Evolutionary conservation across 1,140 invertebrate genomes (phyloP), one percentile per base, ranked within the genome.

Genomic region (Tetramorium alpestre): DNA sequence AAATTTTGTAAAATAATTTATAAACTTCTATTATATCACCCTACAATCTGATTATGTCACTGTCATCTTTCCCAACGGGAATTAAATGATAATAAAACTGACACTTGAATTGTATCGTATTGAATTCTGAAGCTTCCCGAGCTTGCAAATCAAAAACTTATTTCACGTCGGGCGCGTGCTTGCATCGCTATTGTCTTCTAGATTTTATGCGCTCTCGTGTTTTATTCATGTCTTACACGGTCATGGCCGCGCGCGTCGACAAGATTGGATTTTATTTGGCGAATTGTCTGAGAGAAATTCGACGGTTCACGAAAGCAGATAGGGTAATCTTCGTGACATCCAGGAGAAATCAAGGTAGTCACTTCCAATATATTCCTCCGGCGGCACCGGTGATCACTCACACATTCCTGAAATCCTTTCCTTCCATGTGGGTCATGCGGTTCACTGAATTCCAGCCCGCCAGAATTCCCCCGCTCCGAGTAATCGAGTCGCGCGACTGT

Each of bases 231-330:
- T 47, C 41, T 70, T 60, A 75, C 41, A 73, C 69, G 54, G 51
- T 60, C 69, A 73, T 44, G 51, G 67, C 47, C 33, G 33, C 38
- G 51, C 65, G 41, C 67, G 67, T 69, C 78, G 38, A 84, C 54
- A 60, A 60, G 54, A 84, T 75, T 84, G 80, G 54, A 84, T 60
- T 84, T 84, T 75, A 84, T 73, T 84, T 73, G 69, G 41, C 41
- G 80, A 84, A 89, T 89, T 87, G 88, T 90, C 72, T 84, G 76
- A 89, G 81, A 87, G 89, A 90, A 87, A 87, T 87, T 89, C 88
- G 88, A 90, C 89, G 51, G 89, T 87, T 78, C 88, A 49, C 80
- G 54, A 78, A 87, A 87, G 72, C 64, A 64, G 88, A 90, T 86
- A 90, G 88, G 89, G 88, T 87, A 90, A 90, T 90, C 88, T 77